Conservation (phyloP, 2,797 vertebrate species). For the Percopsis omiscomaycus region DNA sequence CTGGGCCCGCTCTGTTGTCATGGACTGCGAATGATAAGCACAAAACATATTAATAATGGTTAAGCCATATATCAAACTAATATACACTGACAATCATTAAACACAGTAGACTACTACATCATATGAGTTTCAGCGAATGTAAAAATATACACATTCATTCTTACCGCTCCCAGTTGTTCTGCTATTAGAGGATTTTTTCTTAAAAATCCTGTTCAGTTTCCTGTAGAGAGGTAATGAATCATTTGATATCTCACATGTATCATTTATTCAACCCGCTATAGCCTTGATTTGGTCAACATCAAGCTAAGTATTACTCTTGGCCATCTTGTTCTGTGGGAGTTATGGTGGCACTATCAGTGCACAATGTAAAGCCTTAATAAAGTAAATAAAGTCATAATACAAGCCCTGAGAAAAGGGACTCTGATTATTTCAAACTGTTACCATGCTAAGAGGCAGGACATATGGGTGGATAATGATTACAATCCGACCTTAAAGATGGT, state of each 20-base stretch:
- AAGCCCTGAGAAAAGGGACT: too few relatives aligned
- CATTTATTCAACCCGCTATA: too few relatives aligned
- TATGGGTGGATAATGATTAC: too few relatives aligned
- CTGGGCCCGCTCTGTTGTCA: constrained; percentile 2
- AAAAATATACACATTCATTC: constrained; percentile 4
- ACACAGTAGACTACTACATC: neutral
- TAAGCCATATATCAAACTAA: neutral
- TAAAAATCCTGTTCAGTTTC: fast-evolving
- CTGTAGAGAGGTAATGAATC: constrained; percentile 14
- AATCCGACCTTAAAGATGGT: too few relatives aligned
- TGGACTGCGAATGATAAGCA: constrained; percentile 7
- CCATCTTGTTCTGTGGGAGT: neutral
- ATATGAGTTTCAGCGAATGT: neutral
- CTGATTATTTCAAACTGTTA: too few relatives aligned
- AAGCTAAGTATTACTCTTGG: too few relatives aligned
- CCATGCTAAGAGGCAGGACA: too few relatives aligned
- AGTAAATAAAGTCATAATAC: too few relatives aligned
- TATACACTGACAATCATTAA: neutral
- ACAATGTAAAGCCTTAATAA: too few relatives aligned
- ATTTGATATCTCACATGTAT: neutral
- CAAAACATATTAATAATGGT: constrained; percentile 4
- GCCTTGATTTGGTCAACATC: too few relatives aligned
- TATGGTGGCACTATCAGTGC: too few relatives aligned
- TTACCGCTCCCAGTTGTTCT: constrained; percentile 15
- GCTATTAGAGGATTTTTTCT: neutral